Percentiles rank a stretch among this genome's conserved stretches.
phyloP scores from a whole-genome alignment of 2,113 vertebrate genomes.

The Platanista minor region DNA sequence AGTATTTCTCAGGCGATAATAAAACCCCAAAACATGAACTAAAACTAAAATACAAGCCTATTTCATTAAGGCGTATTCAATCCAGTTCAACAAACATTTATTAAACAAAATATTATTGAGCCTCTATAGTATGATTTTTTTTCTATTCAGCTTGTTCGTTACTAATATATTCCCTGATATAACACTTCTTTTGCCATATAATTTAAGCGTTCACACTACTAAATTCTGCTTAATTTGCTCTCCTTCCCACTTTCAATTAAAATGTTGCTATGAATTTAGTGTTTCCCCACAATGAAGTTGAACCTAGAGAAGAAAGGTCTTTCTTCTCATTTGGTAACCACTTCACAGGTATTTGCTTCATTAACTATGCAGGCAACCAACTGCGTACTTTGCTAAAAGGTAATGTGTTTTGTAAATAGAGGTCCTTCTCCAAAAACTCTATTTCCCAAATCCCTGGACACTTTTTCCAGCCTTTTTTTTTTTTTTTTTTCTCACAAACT shows the following conservation, averaged over 20 bases:
- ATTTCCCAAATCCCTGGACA: neutral
- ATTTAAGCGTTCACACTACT: neutral
- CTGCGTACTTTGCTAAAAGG: neutral
- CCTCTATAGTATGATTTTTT: too few relatives aligned
- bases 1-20: neutral
- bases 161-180: neutral
- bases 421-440: neutral
- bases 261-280: neutral
- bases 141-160: too few relatives aligned
- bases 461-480: neutral
- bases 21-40: neutral
- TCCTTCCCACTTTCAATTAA: neutral
- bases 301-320: neutral
- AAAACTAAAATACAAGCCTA: neutral
- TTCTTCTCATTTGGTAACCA: too few relatives aligned
- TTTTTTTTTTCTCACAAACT: neutral
- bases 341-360: neutral
- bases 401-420: neutral
- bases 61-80: neutral
- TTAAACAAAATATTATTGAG: neutral
- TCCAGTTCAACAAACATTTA: neutral
- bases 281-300: neutral
- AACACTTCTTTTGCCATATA: neutral
- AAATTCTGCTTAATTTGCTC: neutral
- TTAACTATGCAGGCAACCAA: neutral